A percentile compares a stretch with the other conserved stretches of the same genome.
These are phyloP conservation scores for Dione juno DNA, from an alignment of 2,888 invertebrate genomes.

Conservation along the genomic window DNA sequence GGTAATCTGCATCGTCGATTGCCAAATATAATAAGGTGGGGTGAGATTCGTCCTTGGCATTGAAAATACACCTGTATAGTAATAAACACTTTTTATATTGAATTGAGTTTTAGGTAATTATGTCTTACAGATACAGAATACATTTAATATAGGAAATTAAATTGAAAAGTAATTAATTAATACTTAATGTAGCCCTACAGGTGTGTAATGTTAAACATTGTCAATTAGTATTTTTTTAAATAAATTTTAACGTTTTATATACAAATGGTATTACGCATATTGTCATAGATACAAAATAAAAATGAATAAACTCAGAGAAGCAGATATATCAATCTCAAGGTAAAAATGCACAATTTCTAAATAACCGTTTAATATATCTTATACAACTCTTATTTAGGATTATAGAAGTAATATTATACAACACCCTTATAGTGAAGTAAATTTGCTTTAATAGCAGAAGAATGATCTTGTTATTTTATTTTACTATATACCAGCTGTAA, in stretches of 20 bases:
- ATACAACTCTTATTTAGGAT: slow-evolving; percentile 7
- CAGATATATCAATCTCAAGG: no score
- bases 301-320: no score
- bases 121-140: neutral
- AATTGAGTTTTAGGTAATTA: slow-evolving; percentile 8
- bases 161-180: neutral
- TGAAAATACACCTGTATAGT: slow-evolving; percentile 55
- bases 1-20: slow-evolving; percentile 54
- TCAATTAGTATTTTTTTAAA: no score
- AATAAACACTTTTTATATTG: slow-evolving; percentile 1
- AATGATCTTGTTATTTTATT: slow-evolving; percentile 34
- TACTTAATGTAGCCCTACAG: neutral
- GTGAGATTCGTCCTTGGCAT: slow-evolving; percentile 48
- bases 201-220: neutral
- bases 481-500: slow-evolving; percentile 18
- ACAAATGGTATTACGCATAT: no score
- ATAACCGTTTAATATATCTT: neutral
- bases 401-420: neutral
- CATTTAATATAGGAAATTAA: slow-evolving; percentile 8
- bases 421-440: neutral
- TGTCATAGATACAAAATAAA: no score
- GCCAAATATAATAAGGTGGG: slow-evolving; percentile 52
- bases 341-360: no score
- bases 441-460: slow-evolving; percentile 4
- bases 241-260: no score